Conservation (phyloP, 2,113 vertebrate genomes). For the Siphamia tubifer region DNA sequence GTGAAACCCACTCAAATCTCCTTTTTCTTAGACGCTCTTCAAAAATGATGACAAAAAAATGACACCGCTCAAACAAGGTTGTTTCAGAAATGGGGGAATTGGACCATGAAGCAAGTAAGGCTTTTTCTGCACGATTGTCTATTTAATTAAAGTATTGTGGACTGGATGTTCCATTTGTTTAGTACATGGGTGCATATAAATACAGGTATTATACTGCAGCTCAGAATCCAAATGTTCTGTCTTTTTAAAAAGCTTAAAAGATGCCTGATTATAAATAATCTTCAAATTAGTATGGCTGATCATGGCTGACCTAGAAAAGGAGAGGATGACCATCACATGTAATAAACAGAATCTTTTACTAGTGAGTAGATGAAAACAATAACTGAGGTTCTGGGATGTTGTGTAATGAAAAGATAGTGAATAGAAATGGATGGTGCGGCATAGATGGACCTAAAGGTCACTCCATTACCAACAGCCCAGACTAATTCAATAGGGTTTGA, state of each 20-base stretch:
- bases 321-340: background rate
- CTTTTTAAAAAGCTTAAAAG: background rate
- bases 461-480: background rate
- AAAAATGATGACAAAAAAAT: background rate
- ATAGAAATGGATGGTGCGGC: background rate
- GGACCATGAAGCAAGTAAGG: constrained; percentile 39
- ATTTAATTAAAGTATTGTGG: background rate
- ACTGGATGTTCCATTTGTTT: background rate
- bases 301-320: background rate
- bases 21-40: background rate
- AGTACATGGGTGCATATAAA: background rate
- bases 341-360: background rate
- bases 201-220: background rate
- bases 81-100: background rate
- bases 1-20: background rate
- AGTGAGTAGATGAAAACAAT: background rate
- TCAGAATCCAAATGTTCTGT: background rate
- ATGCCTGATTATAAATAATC: background rate
- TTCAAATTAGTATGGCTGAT: background rate
- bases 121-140: constrained; percentile 20
- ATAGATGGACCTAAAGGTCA: background rate
- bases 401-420: background rate
- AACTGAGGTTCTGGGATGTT: background rate
- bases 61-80: background rate
- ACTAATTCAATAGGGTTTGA: constrained; percentile 21